Conservation (phyloP, 2,888 invertebrate species). For the Chymomyza amoena region DNA sequence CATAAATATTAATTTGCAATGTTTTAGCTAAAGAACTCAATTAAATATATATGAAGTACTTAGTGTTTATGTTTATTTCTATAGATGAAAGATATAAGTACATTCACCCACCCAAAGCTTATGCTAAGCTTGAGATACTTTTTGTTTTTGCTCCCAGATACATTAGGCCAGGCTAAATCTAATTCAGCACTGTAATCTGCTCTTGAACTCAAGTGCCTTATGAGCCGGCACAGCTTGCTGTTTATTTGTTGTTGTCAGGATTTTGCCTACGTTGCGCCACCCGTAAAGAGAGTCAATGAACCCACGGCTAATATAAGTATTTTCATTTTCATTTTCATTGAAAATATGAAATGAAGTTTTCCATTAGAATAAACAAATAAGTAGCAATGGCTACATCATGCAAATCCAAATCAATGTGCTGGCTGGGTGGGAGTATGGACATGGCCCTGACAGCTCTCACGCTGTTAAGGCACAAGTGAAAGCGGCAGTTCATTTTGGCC, state of each 20-base stretch:
- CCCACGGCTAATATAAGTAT: neutral
- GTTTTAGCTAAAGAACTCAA: neutral
- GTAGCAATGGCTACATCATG: neutral
- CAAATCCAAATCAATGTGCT: neutral
- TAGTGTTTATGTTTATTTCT: neutral
- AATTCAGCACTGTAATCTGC: neutral
- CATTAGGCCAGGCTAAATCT: neutral
- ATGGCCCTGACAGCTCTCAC: neutral
- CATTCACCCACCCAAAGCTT: neutral
- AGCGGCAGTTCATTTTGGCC: conserved; percentile 38
- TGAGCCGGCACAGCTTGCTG: neutral
- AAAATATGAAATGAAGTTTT: neutral
- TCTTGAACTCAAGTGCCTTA: neutral
- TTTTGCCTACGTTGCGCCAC: neutral
- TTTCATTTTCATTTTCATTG: too few relatives aligned
- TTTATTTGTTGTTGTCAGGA: neutral
- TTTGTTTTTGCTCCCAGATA: neutral
- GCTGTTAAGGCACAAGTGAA: conserved; percentile 44
- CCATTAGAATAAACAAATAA: conserved; percentile 1
- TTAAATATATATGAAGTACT: neutral
- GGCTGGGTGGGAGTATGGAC: neutral
- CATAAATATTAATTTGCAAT: neutral
- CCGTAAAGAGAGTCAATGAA: neutral
- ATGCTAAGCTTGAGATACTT: neutral
- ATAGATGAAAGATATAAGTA: neutral